Conservation (phyloP, 2,888 invertebrate genomes). For the Colostygia pectinataria region DNA sequence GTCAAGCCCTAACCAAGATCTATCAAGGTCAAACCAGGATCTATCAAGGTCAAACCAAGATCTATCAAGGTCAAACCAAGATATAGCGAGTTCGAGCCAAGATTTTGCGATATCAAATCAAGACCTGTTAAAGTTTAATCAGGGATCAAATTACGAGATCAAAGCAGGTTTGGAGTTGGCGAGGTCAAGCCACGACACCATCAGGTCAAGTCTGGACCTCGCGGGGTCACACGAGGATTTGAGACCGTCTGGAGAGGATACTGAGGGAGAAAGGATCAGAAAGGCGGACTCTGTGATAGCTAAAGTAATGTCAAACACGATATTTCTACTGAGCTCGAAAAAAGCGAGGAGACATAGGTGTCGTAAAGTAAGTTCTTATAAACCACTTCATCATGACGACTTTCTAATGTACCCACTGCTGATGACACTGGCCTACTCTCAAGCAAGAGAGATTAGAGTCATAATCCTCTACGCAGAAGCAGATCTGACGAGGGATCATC, state of each 20-base stretch:
- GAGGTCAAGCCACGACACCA: slow-evolving; percentile 1
- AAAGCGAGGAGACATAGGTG: slow-evolving; percentile 44
- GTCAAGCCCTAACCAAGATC: not conserved
- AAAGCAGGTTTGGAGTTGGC: too few species aligned
- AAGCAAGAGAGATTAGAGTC: too few species aligned
- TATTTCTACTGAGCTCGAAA: slow-evolving; percentile 53
- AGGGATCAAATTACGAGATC: too few species aligned
- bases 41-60: slow-evolving; percentile 1
- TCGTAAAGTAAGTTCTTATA: slow-evolving; percentile 52
- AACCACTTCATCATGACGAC: too few species aligned
- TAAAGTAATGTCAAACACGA: slow-evolving; percentile 62
- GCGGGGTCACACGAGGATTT: not conserved
- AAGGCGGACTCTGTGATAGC: slow-evolving; percentile 64
- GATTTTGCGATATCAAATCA: not conserved
- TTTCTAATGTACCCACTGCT: too few species aligned
- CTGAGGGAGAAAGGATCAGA: slow-evolving; percentile 27
- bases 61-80: not conserved
- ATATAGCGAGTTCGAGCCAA: not conserved
- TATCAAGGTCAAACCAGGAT: not conserved
- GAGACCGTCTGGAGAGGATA: slow-evolving; percentile 1
- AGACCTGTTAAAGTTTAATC: not conserved
- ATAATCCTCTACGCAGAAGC: too few species aligned
- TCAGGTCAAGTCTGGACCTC: not conserved
- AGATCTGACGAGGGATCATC: too few species aligned
- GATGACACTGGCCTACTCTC: too few species aligned